Base-by-base conservation (phyloP, 2,888 invertebrate species). In the Temnothorax ravouxi region DNA sequence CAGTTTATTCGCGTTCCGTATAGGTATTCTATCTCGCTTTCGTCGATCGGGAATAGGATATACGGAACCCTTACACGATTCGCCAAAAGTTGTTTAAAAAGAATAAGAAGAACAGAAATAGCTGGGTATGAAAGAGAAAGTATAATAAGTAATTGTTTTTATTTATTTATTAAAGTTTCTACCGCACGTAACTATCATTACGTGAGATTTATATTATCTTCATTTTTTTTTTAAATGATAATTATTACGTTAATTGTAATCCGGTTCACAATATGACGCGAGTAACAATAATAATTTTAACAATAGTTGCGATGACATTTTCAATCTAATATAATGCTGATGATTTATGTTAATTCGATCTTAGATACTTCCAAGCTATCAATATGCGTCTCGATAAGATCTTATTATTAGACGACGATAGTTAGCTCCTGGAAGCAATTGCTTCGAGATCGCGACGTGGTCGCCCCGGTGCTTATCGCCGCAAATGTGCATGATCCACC, bases 401-500 rank as follows among this genome's bases (percentile, higher is more conserved):
- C 66, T 66, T 67, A 34, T 54, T 71, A 79, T 79, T 79, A 71
- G 21, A 21, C 59, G 71, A 59, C 34, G 71, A 69, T 71, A 56
- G 71, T 71, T 79, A 59, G 71, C 79, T 79, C 44, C 71, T 79
- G 79, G 77, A 67, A 67, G 69, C 67, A 41, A 69, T 79, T 41
- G 69, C 59, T n/a, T 54, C 59, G 11, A 44, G 69, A 79, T 18
- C 71, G 54, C 54, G 29, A 29, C 50, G 62, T 21, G 38, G 21
- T 69, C 69, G 67, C 44, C 25, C 29, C 29, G 41, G 44, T 56
- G 56, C 69, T 79, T 79, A 79, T 79, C 71, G 69, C 41, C 54
- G 44, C 56, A 69, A 69, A 79, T 59, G 71, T 47, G 71, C 56
- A 71, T 59, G 69, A 69, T 77, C 41, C 29, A 21, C 34, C 44